These are phyloP conservation scores for Camptogramma bilineatum DNA, from an alignment of 2,888 invertebrate genomes.

Conservation along the genomic window DNA sequence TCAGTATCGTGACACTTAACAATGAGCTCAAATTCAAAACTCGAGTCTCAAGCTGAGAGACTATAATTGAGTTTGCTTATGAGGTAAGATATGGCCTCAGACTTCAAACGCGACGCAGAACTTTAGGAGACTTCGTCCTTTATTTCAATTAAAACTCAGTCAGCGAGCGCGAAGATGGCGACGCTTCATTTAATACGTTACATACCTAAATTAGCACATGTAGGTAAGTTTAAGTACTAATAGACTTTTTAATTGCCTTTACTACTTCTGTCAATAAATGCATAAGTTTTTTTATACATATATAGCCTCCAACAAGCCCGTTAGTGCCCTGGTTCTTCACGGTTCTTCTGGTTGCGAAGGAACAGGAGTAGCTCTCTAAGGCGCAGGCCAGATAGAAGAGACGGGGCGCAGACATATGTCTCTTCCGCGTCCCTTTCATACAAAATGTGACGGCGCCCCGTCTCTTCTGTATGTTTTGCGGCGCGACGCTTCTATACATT, in stretches of 20 bases:
- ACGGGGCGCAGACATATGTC: too few species aligned
- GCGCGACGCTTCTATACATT: too few species aligned
- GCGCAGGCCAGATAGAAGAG: too few species aligned
- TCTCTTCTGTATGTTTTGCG: too few species aligned
- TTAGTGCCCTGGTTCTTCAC: too few species aligned
- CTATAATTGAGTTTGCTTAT: slow-evolving; percentile 48
- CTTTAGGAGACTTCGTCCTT: slow-evolving; percentile 49
- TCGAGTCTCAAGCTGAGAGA: slow-evolving; percentile 1
- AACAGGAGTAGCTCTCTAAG: too few species aligned
- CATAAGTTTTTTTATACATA: too few species aligned
- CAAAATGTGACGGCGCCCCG: too few species aligned
- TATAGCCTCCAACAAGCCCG: too few species aligned
- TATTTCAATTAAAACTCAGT: slow-evolving; percentile 69
- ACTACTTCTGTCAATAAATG: neutral
- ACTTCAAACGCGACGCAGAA: slow-evolving; percentile 46
- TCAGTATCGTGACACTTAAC: slow-evolving; percentile 3
- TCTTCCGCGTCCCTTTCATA: too few species aligned
- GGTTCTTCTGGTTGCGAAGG: too few species aligned
- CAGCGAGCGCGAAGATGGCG: slow-evolving; percentile 42
- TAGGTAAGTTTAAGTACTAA: slow-evolving; percentile 40
- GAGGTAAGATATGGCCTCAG: slow-evolving; percentile 41
- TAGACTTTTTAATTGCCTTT: neutral
- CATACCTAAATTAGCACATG: slow-evolving; percentile 53
- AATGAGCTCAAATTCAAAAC: neutral
- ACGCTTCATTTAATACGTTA: slow-evolving; percentile 55